Percentiles rank a stretch among this genome's conserved stretches.
Conservation (phyloP, 2,888 invertebrate species). For the Leistus spinibarbis region DNA sequence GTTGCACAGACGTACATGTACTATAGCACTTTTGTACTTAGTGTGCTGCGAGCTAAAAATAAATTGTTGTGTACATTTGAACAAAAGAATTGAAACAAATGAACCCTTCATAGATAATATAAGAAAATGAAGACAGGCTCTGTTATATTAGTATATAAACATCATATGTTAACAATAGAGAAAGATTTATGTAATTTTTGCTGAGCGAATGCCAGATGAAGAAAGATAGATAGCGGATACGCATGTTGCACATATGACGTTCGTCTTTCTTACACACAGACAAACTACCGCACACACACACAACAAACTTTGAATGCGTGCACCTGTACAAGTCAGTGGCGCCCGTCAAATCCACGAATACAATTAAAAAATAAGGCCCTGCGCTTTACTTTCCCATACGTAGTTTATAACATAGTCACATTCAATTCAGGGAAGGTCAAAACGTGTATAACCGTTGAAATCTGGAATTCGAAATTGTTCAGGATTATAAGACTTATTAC, state of each 20-base stretch:
- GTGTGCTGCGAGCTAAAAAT: too few relatives aligned
- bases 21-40: too few relatives aligned
- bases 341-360: not conserved
- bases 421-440: too few relatives aligned
- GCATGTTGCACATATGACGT: conserved; percentile 19
- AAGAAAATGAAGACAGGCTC: not conserved
- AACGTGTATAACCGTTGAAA: too few relatives aligned
- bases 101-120: not conserved
- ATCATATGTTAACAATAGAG: conserved; percentile 10
- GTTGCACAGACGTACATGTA: too few relatives aligned
- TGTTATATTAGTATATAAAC: not conserved
- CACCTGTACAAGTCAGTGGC: not conserved
- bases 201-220: not conserved
- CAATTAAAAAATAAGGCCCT: not conserved
- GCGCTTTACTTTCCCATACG: too few relatives aligned
- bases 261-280: not conserved
- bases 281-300: not conserved
- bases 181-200: conserved; percentile 10
- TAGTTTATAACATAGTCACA: too few relatives aligned
- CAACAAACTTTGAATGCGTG: not conserved
- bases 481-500: too few relatives aligned
- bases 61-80: too few relatives aligned
- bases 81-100: not conserved
- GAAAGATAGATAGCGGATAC: conserved; percentile 15
- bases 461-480: too few relatives aligned